Evolutionary conservation across 2,113 vertebrate species (phyloP), one percentile per base, ranked within the genome.

Genomic region (Hypanus sabinus): DNA sequence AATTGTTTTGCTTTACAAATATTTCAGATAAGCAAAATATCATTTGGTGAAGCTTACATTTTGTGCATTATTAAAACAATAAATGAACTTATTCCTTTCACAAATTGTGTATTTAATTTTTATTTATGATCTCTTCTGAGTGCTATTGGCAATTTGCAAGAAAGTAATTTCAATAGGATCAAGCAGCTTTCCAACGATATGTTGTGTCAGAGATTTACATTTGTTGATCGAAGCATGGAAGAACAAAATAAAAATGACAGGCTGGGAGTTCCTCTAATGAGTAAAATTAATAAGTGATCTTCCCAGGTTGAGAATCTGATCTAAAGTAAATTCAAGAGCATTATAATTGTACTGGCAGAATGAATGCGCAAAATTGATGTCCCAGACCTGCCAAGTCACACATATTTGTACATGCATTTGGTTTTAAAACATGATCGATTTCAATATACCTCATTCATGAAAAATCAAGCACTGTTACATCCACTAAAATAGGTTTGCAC

Each of bases 191-290:
- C 90, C 65, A 92, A 71, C 65, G 73, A 27, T 93, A 73, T 73
- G 46, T 75, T 93, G 12, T 73, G 36, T 46, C 71, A 73, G 8
- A 93, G 68, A 73, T 73, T 93, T 93, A 55, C 91, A 93, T 93
- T 93, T 93, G 70, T 93, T 36, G 73, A 93, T 55, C 24, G 22
- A 38, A 93, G 36, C 91, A 93, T 71, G 22, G 70, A 93, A 10
- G 22, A 71, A 65, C 46, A 93, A 73, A 93, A 24, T 55, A 93
- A 93, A 93, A 73, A 71, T 93, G 68, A 93, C 33, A 93, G 38
- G 70, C 38, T 93, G 91, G 24, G 73, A 93, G 70, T 93, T 93
- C 36, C 27, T 93, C 65, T 73, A 93, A 93, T 73, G 91, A 70
- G 91, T 38, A 93, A 71, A 73, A 93, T 93, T 71, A 93, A 55